Base-by-base conservation (phyloP, 2,797 vertebrate species). In the Adelosebastes latens region DNA sequence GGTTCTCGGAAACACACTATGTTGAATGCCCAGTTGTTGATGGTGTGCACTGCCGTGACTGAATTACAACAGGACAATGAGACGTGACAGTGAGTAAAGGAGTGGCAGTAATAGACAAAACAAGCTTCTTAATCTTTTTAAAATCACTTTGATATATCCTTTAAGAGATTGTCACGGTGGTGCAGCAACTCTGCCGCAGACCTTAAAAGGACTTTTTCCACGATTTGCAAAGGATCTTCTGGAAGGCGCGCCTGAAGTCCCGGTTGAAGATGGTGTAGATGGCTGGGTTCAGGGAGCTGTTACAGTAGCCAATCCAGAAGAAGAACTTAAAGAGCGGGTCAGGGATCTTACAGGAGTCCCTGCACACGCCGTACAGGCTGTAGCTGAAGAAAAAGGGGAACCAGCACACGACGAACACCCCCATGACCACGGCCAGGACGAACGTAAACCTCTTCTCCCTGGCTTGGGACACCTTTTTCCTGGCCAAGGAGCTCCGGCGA, bases 281-380 rank as follows among this genome's bases (percentile, higher is more conserved):
- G 90, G 98, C 97, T 0, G 97, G 98, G 95, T 98, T 99, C 25
- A 99, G 96, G 72, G 97, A 98, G 93, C 97, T 98, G 96, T 99
- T 98, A 89, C 97, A 99, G 94, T 99, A 99, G 74, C 98, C 98
- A 65, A 98, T 97, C 98, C 98, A 99, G 92, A 99, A 99, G 94
- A 98, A 99, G 94, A 98, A 98, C 82, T 98, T 98, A 90, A 99
- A 99, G 72, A 98, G 97, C 3, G 97, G 95, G 78, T 95, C 90
- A 0, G 97, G 97, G 82, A 97, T 95, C 84, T 94, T 96, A 69
- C 98, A 99, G 58, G 96, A 93, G 82, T 98, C 96, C 58, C 97
- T 94, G 88, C 98, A 98, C 87, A 98, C 94, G 0, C 96, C 97
- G 9, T 97, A 96, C 81, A 99, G 92, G 88, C 97, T 97, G 94